These are phyloP conservation scores for Sebastes kiyomatsui DNA, from an alignment of 2,797 vertebrate species.

Conservation along the genomic window DNA sequence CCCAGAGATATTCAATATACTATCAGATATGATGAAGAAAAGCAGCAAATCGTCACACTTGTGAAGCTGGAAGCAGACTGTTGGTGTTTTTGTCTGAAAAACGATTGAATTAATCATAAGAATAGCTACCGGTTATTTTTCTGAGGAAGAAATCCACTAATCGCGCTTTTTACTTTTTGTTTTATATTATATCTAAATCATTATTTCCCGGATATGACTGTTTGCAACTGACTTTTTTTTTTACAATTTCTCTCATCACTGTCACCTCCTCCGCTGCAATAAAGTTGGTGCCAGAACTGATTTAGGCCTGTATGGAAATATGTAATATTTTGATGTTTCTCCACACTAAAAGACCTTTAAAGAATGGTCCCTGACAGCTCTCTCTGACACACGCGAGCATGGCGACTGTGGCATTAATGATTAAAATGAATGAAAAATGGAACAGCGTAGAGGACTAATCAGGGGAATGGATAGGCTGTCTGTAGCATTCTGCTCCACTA, in stretches of 20 bases:
- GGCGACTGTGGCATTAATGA: slow-evolving; percentile 39
- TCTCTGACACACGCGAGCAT: neutral
- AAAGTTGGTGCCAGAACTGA: slow-evolving; percentile 16
- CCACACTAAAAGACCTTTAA: slow-evolving; percentile 19
- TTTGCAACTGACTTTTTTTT: neutral
- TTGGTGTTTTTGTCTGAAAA: neutral
- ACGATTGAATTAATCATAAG: neutral
- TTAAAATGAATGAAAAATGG: slow-evolving; percentile 47
- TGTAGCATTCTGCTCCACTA: slow-evolving; percentile 50
- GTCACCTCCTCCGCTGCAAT: slow-evolving; percentile 4
- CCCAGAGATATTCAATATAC: neutral
- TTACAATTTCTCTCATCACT: neutral
- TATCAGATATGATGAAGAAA: neutral
- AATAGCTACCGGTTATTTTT: neutral
- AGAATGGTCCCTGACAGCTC: slow-evolving; percentile 4
- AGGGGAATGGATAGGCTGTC: slow-evolving; percentile 58
- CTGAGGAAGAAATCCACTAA: neutral
- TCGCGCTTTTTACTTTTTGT: neutral
- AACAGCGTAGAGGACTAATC: slow-evolving; percentile 48
- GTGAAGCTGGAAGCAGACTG: neutral
- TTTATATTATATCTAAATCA: neutral
- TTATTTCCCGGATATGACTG: neutral
- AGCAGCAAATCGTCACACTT: neutral
- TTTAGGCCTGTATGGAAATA: slow-evolving; percentile 8
- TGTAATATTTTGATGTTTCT: slow-evolving; percentile 16